Percentiles rank a stretch among this genome's conserved stretches.
Conservation (phyloP, 2,797 vertebrate species). For the Aotus griseimembra region DNA sequence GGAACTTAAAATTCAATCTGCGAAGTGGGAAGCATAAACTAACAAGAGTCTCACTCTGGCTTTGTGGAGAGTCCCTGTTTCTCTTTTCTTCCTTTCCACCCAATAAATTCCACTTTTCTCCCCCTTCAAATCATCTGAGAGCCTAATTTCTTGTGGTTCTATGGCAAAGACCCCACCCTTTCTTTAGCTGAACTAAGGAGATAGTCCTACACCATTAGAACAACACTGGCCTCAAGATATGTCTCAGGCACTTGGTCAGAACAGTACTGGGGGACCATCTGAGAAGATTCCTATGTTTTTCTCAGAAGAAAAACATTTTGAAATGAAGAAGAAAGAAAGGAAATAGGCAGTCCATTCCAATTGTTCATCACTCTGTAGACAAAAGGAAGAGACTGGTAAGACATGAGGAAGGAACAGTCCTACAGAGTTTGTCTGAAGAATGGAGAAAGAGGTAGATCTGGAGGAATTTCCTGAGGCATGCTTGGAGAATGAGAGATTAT, state of each 20-base stretch:
- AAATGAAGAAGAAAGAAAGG: neutral
- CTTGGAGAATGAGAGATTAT: fast-evolving
- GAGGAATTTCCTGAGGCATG: neutral
- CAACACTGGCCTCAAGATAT: neutral
- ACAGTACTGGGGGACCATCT: fast-evolving
- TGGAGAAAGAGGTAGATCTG: neutral
- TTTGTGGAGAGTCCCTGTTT: neutral
- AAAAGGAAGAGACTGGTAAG: neutral
- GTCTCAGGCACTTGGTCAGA: neutral
- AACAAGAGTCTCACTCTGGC: neutral
- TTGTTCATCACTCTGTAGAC: neutral
- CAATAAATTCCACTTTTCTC: neutral
- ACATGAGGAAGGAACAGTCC: neutral
- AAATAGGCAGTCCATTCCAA: neutral
- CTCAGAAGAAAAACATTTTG: neutral
- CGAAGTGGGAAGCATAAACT: neutral
- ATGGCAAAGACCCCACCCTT: neutral
- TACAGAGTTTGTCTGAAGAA: neutral
- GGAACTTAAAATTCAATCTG: neutral
- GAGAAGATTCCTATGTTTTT: neutral
- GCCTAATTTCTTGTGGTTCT: neutral
- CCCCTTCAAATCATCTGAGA: neutral
- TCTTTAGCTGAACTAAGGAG: neutral
- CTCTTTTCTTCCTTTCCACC: neutral
- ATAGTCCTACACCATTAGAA: neutral